Percentiles rank a stretch among this genome's conserved stretches.
Conservation (phyloP, 2,797 vertebrate species). For the Salmo trutta region DNA sequence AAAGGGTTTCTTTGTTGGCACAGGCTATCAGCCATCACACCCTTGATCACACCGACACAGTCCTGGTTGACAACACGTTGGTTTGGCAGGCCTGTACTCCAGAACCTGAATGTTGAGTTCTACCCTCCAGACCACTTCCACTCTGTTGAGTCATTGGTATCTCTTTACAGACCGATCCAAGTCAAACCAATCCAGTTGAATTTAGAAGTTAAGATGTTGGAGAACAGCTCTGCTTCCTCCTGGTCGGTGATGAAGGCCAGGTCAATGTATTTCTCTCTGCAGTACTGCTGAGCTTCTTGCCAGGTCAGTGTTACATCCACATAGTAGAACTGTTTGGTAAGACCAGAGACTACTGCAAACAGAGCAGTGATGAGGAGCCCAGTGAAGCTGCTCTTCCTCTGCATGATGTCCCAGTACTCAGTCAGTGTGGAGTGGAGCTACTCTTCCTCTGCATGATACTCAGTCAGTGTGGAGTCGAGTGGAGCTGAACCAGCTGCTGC, state of each 20-base stretch:
- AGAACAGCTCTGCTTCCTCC: background rate
- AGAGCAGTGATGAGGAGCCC: background rate
- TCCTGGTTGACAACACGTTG: background rate
- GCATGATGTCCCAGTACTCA: background rate
- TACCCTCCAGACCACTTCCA: conserved; percentile 11
- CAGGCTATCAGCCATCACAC: background rate
- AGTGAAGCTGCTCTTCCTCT: background rate
- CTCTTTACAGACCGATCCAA: conserved; percentile 23
- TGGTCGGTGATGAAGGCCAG: conserved; percentile 4
- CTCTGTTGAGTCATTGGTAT: background rate
- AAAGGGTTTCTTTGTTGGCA: accelerated
- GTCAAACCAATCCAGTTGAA: too few relatives aligned
- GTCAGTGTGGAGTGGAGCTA: too few relatives aligned
- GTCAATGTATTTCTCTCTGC: conserved; percentile 11
- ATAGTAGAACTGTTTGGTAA: background rate
- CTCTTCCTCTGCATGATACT: background rate
- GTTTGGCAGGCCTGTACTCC: background rate
- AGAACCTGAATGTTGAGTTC: background rate
- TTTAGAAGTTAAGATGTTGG: background rate
- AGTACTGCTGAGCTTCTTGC: conserved; percentile 17
- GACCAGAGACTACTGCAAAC: background rate
- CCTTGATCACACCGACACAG: background rate
- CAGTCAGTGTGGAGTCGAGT: too few relatives aligned
- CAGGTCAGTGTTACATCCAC: background rate
- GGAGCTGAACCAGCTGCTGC: background rate